These are phyloP conservation scores for Lithobates sylvaticus DNA, from an alignment of 2,797 vertebrate species.

Conservation along the genomic window DNA sequence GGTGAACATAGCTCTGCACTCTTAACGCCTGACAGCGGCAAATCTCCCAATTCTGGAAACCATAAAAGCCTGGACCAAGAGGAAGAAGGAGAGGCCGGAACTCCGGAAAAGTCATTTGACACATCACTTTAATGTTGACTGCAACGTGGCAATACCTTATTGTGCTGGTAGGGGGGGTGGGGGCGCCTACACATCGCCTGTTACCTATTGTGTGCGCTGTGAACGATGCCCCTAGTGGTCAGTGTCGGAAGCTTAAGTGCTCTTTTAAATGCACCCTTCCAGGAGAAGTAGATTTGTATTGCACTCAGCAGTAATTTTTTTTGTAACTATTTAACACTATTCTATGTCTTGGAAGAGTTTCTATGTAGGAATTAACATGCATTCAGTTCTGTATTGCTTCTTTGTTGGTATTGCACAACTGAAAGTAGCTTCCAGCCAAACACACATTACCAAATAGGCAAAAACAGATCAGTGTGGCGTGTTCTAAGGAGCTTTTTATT, in stretches of 20 bases:
- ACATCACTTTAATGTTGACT: slow-evolving; percentile 85
- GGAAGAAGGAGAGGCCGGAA: slow-evolving; percentile 84
- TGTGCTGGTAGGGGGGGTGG: slow-evolving; percentile 62
- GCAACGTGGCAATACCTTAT: slow-evolving; percentile 66
- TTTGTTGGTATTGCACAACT: slow-evolving; percentile 65
- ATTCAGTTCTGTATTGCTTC: slow-evolving; percentile 61
- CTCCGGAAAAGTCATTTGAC: slow-evolving; percentile 86
- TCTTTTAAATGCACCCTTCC: slow-evolving; percentile 67
- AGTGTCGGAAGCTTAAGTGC: slow-evolving; percentile 65
- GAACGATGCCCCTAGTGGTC: slow-evolving; percentile 64
- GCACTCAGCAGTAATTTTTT: slow-evolving; percentile 67
- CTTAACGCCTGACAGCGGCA: slow-evolving; percentile 73
- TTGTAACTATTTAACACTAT: slow-evolving; percentile 66
- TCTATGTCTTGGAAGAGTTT: slow-evolving; percentile 75
- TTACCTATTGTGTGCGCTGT: slow-evolving; percentile 57
- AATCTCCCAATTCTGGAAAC: slow-evolving; percentile 74
- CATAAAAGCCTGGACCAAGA: slow-evolving; percentile 85
- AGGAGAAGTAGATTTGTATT: slow-evolving; percentile 67
- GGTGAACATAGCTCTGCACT: slow-evolving; percentile 83
- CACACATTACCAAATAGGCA: slow-evolving; percentile 68
- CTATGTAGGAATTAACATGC: slow-evolving; percentile 70
- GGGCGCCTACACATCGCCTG: slow-evolving; percentile 62
- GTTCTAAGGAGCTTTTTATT: slow-evolving; percentile 69
- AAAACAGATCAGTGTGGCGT: slow-evolving; percentile 72
- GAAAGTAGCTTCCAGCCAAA: slow-evolving; percentile 65